These are phyloP conservation scores for Cremastinae sp. DNA, from an alignment of 2,888 invertebrate species.

Conservation along the genomic window DNA sequence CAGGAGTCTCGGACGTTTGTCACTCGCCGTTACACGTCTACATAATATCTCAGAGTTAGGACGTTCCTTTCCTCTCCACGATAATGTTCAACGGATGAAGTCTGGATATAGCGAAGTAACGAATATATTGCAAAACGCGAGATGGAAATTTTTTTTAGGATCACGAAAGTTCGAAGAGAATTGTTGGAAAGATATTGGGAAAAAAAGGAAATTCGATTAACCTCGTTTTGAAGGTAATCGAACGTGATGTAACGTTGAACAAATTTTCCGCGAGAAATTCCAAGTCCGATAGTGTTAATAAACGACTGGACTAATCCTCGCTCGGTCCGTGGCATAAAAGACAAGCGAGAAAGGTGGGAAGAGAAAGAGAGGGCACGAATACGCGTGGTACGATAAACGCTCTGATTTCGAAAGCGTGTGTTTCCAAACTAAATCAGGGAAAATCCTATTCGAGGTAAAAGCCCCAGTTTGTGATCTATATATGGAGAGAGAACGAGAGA, in stretches of 20 bases:
- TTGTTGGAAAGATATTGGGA: constrained; percentile 35
- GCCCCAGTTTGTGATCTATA: constrained; percentile 68
- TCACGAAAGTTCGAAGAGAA: constrained; percentile 4
- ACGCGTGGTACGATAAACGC: constrained; percentile 30
- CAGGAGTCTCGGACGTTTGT: constrained; percentile 69
- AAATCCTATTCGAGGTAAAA: constrained; percentile 62
- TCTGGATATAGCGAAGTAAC: too few relatives aligned
- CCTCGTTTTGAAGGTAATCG: background rate
- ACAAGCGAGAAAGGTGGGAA: constrained; percentile 14
- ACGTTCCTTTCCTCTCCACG: constrained; percentile 34
- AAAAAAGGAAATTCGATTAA: background rate
- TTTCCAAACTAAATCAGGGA: constrained; percentile 70
- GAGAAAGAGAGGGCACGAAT: constrained; percentile 19
- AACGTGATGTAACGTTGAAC: background rate
- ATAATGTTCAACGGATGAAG: too few relatives aligned
- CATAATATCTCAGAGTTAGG: constrained; percentile 79
- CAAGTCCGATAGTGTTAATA: constrained; percentile 13
- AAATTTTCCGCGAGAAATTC: background rate
- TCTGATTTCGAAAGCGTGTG: constrained; percentile 48
- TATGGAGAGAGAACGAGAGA: constrained; percentile 28
- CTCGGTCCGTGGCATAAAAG: constrained; percentile 59
- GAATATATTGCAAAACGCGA: constrained; percentile 7
- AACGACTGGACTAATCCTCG: constrained; percentile 29
- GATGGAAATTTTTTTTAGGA: constrained; percentile 5
- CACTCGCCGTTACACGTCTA: constrained; percentile 70